Evolutionary conservation across 1,140 invertebrate genomes (phyloP), one percentile per base, ranked within the genome.

Genomic region (Drosophila punjabiensis): DNA sequence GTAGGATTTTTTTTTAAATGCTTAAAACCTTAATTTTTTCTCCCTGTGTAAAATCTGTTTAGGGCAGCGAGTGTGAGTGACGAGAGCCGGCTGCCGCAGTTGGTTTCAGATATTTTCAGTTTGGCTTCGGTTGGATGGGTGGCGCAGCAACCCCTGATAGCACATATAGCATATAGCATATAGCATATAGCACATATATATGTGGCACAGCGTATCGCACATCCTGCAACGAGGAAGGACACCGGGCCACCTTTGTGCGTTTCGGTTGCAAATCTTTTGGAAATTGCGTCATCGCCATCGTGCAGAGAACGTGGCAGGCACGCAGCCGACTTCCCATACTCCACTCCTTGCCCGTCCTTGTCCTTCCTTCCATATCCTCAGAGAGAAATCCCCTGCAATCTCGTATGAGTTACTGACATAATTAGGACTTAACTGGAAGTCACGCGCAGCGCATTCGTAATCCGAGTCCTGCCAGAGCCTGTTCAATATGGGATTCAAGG

Each of bases 381-480:
- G 24, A 50, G 16, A 68, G 64, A 56, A 71, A 71, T 71, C 68
- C 68, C 53, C 28, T 68, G 76, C 70, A 87, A 87, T 87, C 84
- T 88, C 84, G 84, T 83, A 70, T 83, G 85, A 88, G 85, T 89
- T 81, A 88, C 85, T 88, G 85, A 88, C 85, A 88, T 88, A 88
- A 88, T 88, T 88, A 88, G 85, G 85, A 79, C 85, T 85, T 89
- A 88, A 85, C 85, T 88, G 85, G 79, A 85, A 88, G 85, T 88
- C 85, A 88, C 85, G 85, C 85, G 85, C 75, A 65, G 63, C 66
- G 81, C 85, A 89, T 88, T 84, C 85, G 85, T 79, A 89, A 88
- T 85, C 85, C 59, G 78, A 88, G 66, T 79, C 62, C 63, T 71
- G 69, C 39, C 59, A n/a, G n/a, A n/a, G 62, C 45, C 61, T 39